Base-by-base conservation (phyloP, 2,113 vertebrate species). In the Danionella cerebrum region DNA sequence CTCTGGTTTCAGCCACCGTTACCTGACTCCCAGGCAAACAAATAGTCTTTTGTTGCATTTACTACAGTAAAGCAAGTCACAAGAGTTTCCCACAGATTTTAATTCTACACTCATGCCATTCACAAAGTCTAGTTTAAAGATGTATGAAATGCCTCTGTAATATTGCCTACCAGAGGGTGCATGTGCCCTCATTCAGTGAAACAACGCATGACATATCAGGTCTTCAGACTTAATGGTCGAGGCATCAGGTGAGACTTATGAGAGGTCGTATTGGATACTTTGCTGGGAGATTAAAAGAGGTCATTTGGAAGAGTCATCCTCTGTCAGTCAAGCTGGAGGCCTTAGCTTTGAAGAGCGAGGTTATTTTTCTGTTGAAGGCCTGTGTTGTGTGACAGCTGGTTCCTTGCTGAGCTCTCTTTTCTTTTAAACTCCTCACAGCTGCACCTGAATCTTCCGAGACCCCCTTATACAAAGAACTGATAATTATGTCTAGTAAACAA, bases 271-370 rank as follows among this genome's bases (percentile, higher is more conserved):
- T 78, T 77, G 72, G 75, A 67, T 62, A 69, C 70, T 80, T n/a
- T 75, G 47, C 53, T 21, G 78, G 73, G 69, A 82, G 78, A 85
- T 82, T 79, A 82, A 82, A 81, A 66, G 3, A 11, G 69, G 25
- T 76, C 77, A 82, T 82, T 73, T 81, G 71, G 82, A 85, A 82
- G 75, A 72, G 83, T 83, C 74, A 76, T 52, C 35, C 53, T 51
- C 73, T 75, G 69, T 51, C 24, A 44, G 31, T 76, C 75, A 73
- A 5, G n/a, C 65, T 68, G 65, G 5, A 35, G 74, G 74, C 64
- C 38, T n/a, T 38, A 31, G 10, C 48, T 48, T n/a, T 45, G 14
- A 44, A 62, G 21, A 16, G 31, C 36, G 21, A 39, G 14, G 50
- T 66, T 67, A 67, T 63, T 50, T 47, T 38, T 72, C 54, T 22